These are phyloP conservation scores for Ellobius talpinus DNA, from an alignment of 2,113 vertebrate species.

Conservation along the genomic window DNA sequence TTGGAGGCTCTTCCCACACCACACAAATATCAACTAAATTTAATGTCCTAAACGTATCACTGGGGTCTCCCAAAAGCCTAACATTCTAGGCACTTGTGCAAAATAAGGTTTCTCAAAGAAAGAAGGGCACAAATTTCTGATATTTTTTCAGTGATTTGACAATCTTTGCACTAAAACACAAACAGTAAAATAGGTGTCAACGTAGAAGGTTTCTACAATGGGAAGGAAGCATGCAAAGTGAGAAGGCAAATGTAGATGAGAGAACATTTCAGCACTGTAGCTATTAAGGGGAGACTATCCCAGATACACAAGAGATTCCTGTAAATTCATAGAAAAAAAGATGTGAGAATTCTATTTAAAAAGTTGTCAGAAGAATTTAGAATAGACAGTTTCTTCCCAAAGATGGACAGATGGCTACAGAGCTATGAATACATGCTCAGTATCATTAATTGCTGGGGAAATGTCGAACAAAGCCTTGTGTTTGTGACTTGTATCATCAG, in stretches of 20 bases:
- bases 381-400: background rate
- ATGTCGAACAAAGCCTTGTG: background rate
- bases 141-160: background rate
- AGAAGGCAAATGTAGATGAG: background rate
- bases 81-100: background rate
- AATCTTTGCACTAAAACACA: background rate
- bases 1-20: background rate
- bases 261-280: background rate
- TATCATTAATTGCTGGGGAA: background rate
- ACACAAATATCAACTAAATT: background rate
- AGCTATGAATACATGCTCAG: background rate
- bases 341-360: background rate
- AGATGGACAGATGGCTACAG: background rate
- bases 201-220: background rate
- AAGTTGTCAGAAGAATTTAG: background rate
- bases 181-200: background rate
- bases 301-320: background rate
- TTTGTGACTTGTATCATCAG: background rate
- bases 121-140: background rate
- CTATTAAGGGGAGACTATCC: background rate
- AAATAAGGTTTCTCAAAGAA: background rate
- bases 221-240: background rate
- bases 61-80: background rate
- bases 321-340: background rate
- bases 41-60: background rate